Evolutionary conservation across 1,140 invertebrate genomes (phyloP), one percentile per base, ranked within the genome.

Genomic region (Neodiprion pinetum): DNA sequence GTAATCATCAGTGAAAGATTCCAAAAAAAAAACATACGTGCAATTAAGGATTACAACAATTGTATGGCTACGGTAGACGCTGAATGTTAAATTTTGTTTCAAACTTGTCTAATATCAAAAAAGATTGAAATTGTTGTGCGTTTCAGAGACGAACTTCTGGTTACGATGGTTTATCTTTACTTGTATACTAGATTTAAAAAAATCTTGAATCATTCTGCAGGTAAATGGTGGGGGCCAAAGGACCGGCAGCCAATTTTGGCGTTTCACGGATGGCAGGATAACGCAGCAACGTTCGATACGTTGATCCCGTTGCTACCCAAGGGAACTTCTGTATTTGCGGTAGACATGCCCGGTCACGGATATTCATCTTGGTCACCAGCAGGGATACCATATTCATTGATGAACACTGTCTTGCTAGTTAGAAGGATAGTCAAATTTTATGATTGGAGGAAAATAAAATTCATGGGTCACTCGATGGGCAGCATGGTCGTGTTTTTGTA

Each of bases 211-310:
- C 2, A 5, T 40, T 40, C 28, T 40, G 28, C 77, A 85, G 88
- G 82, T 10, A 95, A 94, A 87, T 88, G 91, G 85, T 95, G 93
- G 91, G 93, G 93, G 11, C 89, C 89, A 5, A 88, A 89, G 67
- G 85, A 92, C 75, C 87, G 90, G 9, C 86, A 90, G 66, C 94
- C 94, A 0, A 91, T 95, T 69, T 79, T 96, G 14, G 90, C 91
- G 1, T 78, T 95, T 65, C 95, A 96, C 82, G 95, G 94, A 1
- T 95, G 93, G 93, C 80, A 93, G 85, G 93, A 94, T 78, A 95
- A 95, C 84, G 92, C 93, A 12, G 93, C 91, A 3, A 92, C 92
- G 1, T 95, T 94, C 87, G 93, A 95, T 83, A 87, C 89, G 1
- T 81, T 95, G 10, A 90, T 91, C 21, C 92, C 93, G 14, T 80